Base-by-base conservation (phyloP, 37 sponge, comb jelly and placozoan genomes). In the Tethya wilhelma region DNA sequence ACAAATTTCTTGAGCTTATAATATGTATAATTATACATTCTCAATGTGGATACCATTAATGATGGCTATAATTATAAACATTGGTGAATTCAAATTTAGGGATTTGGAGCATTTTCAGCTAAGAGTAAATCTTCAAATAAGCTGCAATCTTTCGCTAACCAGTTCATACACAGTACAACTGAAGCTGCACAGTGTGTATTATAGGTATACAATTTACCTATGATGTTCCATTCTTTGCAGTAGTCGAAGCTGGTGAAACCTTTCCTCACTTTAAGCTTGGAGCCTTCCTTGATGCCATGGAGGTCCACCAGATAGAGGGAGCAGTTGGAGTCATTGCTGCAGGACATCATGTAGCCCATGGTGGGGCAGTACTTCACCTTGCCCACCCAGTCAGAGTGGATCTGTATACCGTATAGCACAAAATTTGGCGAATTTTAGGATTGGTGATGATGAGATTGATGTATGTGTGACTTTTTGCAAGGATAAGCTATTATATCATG, bases 191-290 rank as follows among this genome's bases (percentile, higher is more conserved):
- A n/a, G n/a, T n/a, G n/a, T n/a, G n/a, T n/a, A n/a, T n/a, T n/a
- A n/a, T n/a, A n/a, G 56, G 44, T 25, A 23, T n/a, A 4, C 3
- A 20, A 67, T 80, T 29, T 49, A 86, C 93, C 93, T 43, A 94
- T 94, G 22, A 90, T 64, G 76, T 92, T 95, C 89, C 89, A 91
- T 26, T 85, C 86, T 37, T 79, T 81, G 41, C 90, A 91, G 65
- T 80, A 93, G 73, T 97, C 98, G 78, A 97, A 97, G 0, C 93
- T 77, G 71, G 60, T 85, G 29, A 97, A 73, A 4, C 98, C 98
- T 44, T 97, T 97, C 59, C 79, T 70, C 17, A 94, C 87, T 38
- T 84, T 66, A 67, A 97, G 86, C 20, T 75, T 62, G 26, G 70
- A 42, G 28, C 64, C 75, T 9, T 72, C 69, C 31, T 60, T 85